Percentiles rank a stretch among this genome's conserved stretches.
Conservation (phyloP, 2,888 invertebrate species). For the Orchesella flavescens region DNA sequence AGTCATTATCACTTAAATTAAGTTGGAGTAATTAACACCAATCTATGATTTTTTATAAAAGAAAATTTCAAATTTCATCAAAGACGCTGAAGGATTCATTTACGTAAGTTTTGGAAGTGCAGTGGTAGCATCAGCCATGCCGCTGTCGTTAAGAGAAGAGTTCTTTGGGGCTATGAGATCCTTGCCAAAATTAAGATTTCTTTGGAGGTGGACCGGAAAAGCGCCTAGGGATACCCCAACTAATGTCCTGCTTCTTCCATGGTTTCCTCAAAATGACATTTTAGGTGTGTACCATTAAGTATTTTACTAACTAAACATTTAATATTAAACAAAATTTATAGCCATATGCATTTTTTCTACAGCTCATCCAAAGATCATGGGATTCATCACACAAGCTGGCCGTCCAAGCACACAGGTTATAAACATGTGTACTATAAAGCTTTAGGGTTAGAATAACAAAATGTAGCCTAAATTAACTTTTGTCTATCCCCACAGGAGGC, state of each 20-base stretch:
- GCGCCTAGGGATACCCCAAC: conserved; percentile 58
- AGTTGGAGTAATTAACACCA: not conserved
- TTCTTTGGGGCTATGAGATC: conserved; percentile 59
- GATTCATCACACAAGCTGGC: conserved; percentile 59
- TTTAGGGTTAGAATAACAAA: too few relatives aligned
- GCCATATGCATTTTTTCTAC: not conserved
- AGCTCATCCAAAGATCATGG: conserved; percentile 50
- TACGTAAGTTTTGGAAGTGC: conserved; percentile 68
- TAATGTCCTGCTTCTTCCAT: conserved; percentile 68
- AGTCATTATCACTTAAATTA: not conserved
- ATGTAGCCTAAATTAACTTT: too few relatives aligned
- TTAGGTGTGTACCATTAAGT: not conserved
- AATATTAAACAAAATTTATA: not conserved
- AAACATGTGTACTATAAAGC: too few relatives aligned
- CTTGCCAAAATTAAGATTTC: conserved; percentile 58
- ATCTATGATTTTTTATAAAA: not conserved
- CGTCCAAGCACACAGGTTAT: conserved; percentile 56
- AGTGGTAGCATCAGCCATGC: conserved; percentile 22
- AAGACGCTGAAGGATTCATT: conserved; percentile 55
- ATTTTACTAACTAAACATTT: too few relatives aligned
- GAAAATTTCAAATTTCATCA: conserved; percentile 69
- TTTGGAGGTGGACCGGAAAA: conserved; percentile 72
- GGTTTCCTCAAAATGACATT: conserved; percentile 72
- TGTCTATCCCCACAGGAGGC: conserved; percentile 57
- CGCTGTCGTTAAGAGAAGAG: conserved; percentile 21